Evolutionary conservation across 2,113 vertebrate genomes (phyloP), one percentile per base, ranked within the genome.

Genomic region (Boleophthalmus pectinirostris): DNA sequence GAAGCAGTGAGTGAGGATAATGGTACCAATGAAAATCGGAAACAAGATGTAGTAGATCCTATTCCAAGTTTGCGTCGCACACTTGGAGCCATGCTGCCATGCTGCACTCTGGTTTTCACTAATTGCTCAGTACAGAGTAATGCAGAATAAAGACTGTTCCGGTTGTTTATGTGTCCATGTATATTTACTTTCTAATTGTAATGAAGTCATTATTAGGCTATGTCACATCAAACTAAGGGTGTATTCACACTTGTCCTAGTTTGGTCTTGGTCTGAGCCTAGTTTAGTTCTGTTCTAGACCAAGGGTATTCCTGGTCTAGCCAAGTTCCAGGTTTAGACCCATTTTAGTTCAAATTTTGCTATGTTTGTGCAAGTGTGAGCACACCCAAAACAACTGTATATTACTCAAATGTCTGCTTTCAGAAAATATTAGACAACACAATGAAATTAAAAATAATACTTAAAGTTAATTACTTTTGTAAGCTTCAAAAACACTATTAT

Each of bases 101-200:
- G 79, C 21, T 94, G 93, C 76, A 66, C 56, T 0, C 56, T 93
- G 6, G 77, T 90, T 74, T 92, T 93, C 72, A 93, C 85, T n/a
- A 82, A 91, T 46, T 94, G 93, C 81, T 89, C 88, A 2, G 82
- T 92, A 81, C 87, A 89, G 66, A 73, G 85, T n/a, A 88, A 83
- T 61, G 65, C 81, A 35, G 92, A 93, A 47, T 94, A 78, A 85
- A 63, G 0, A 69, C 14, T 43, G 10, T 10, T 58, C 11, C 3
- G 56, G 25, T 46, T 9, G 38, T 46, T 45, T 25, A 2, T 8
- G 23, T 46, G 21, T 56, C 5, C n/a, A 33, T 23, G 7, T 67
- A 0, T 23, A 67, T 75, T 73, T 65, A 29, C 18, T 33, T 66
- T 20, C 53, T 13, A 2, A 68, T 75, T 29, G 7, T 4, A 35